Evolutionary conservation across 2,888 invertebrate species (phyloP), one percentile per base, ranked within the genome.

Genomic region (Ennomos fuscantarius): DNA sequence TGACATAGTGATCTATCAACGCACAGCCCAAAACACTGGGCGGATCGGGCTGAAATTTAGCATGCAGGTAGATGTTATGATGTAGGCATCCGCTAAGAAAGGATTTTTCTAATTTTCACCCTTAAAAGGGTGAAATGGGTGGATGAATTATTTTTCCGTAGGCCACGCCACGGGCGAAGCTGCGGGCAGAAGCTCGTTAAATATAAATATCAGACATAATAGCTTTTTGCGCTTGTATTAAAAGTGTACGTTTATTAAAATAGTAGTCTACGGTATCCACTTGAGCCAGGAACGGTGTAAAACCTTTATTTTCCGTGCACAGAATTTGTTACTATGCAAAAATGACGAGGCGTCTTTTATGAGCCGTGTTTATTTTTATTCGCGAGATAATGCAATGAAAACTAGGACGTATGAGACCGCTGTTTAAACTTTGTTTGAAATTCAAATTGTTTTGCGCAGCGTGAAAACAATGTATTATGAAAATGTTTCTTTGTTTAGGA

Each of bases 301-400:
- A 53, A 44, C 58, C 53, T 48, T 40, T 58, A 48, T 49, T 58
- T 52, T 58, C 41, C 49, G 47, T 48, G 52, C 48, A 49, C 52
- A 47, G 57, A 52, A 35, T 48, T 52, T 52, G 52, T 57, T 44
- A 32, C 48, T 46, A 48, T 49, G 56, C 51, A 51, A 44, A 50
- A 58, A 43, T 58, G 49, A 44, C 32, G 39, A 39, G 44, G 53
- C 49, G 48, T 57, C 35, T 42, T n/a, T 34, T 44, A 57, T 35
- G 31, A 43, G 34, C 1, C 13, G 40, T 52, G 35, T 47, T 44
- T 57, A 52, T 41, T 56, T 56, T 56, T 51, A 46, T 56, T 56
- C 51, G 50, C 15, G 12, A 40, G 35, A 33, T 44, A 47, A 52
- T 52, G 47, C 52, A 52, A 52, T 52, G 40, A 52, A 57, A 57